Conservation (phyloP, 2,888 invertebrate species). For the Rhaphigaster nebulosa region DNA sequence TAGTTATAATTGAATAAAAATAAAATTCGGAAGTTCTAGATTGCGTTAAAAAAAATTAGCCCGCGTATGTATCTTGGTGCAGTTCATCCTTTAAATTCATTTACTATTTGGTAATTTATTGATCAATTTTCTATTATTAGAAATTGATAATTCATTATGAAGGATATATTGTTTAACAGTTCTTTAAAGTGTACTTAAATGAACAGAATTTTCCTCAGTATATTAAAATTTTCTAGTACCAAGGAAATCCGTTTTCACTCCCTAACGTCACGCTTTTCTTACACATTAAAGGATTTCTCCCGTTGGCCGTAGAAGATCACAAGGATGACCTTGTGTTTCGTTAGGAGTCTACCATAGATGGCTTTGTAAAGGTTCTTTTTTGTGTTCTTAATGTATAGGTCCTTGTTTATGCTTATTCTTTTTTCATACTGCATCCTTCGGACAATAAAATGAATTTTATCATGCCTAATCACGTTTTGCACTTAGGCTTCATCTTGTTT, state of each 20-base stretch:
- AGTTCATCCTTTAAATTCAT: no score
- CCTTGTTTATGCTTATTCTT: not conserved
- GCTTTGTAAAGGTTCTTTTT: not conserved
- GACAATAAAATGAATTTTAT: not conserved
- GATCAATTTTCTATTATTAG: no score
- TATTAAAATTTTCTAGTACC: not conserved
- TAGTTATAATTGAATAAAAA: no score
- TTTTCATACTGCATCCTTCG: not conserved
- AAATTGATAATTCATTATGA: no score
- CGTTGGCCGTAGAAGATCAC: not conserved
- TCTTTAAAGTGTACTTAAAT: no score
- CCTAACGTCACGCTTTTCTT: not conserved
- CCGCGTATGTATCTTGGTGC: no score
- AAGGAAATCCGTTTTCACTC: not conserved
- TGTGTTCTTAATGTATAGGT: not conserved
- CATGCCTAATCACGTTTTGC: constrained; percentile 7
- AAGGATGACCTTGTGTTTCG: constrained; percentile 24
- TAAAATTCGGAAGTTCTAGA: no score
- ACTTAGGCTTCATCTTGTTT: not conserved
- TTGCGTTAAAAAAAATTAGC: no score
- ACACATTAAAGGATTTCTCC: constrained; percentile 8
- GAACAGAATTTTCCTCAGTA: not conserved
- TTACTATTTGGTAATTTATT: no score
- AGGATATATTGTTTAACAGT: no score
- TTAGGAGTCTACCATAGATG: not conserved